A percentile compares a stretch with the other conserved stretches of the same genome.
phyloP scores from a whole-genome alignment of 2,888 invertebrate genomes.

The Tetrapedia diversipes region DNA sequence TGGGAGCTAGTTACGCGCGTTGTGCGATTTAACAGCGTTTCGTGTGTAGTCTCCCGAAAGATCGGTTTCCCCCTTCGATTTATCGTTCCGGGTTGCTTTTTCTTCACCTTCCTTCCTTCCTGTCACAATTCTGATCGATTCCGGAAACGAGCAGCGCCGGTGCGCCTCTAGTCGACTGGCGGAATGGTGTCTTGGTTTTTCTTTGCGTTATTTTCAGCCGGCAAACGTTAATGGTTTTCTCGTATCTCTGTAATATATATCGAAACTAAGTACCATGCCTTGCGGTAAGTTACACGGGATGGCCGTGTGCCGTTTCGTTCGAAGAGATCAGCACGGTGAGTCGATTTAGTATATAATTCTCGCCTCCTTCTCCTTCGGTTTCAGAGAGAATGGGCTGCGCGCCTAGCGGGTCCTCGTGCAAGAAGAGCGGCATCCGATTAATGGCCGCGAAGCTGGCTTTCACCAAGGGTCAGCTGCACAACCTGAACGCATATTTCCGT shows the following conservation, averaged over 20 bases:
- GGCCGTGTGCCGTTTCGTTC: no score
- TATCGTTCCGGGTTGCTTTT: conserved; percentile 19
- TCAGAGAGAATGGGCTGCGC: conserved; percentile 73
- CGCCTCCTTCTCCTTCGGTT: neutral
- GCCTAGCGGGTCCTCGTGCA: conserved; percentile 71
- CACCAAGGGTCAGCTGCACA: conserved; percentile 83
- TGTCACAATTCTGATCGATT: conserved; percentile 1
- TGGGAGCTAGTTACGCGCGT: neutral
- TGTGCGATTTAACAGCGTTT: conserved; percentile 41
- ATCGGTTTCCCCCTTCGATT: conserved; percentile 34
- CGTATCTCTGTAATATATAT: neutral
- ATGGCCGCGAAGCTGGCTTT: conserved; percentile 84
- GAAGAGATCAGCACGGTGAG: no score
- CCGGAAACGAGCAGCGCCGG: conserved; percentile 13
- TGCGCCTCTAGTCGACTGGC: neutral
- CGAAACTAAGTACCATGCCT: no score
- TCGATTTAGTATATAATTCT: neutral
- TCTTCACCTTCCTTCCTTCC: neutral
- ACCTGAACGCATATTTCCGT: conserved; percentile 82
- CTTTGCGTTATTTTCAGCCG: neutral
- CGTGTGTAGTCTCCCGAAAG: conserved; percentile 16
- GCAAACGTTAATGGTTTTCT: neutral
- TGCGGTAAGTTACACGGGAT: no score
- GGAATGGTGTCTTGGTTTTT: neutral
- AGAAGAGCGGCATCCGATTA: conserved; percentile 82